These are phyloP conservation scores for Podotricha telesiphe DNA, from an alignment of 2,888 invertebrate genomes.

Conservation along the genomic window DNA sequence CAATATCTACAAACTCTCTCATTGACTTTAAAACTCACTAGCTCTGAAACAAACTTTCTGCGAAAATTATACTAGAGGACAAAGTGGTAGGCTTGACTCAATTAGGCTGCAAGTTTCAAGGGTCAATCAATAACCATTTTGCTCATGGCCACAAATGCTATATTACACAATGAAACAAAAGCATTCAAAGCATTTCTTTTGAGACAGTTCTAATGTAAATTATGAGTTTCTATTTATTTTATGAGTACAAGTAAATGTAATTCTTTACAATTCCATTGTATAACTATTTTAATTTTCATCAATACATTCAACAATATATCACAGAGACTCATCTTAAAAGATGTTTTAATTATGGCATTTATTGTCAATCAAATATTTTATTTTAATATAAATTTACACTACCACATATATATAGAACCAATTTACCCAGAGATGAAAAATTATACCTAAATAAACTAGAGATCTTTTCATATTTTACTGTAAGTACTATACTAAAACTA, in stretches of 20 bases:
- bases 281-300: neutral
- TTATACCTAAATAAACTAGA: slow-evolving; percentile 34
- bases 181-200: no score
- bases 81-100: no score
- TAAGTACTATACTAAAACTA: slow-evolving; percentile 30
- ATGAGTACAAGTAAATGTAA: neutral
- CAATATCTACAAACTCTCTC: no score
- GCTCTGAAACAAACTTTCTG: no score
- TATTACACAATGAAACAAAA: no score
- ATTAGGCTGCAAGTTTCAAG: no score
- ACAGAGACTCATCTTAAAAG: slow-evolving; percentile 13
- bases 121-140: no score
- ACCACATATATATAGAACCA: slow-evolving; percentile 4
- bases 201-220: neutral
- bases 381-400: neutral
- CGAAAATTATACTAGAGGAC: no score
- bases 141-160: no score
- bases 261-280: neutral
- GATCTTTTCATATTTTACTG: slow-evolving; percentile 34
- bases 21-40: no score
- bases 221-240: neutral
- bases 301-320: slow-evolving; percentile 23
- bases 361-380: slow-evolving; percentile 18
- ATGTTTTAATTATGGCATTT: slow-evolving; percentile 22
- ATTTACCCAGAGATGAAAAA: neutral